phyloP scores from a whole-genome alignment of 2,113 vertebrate genomes.

The Xyrauchen texanus region DNA sequence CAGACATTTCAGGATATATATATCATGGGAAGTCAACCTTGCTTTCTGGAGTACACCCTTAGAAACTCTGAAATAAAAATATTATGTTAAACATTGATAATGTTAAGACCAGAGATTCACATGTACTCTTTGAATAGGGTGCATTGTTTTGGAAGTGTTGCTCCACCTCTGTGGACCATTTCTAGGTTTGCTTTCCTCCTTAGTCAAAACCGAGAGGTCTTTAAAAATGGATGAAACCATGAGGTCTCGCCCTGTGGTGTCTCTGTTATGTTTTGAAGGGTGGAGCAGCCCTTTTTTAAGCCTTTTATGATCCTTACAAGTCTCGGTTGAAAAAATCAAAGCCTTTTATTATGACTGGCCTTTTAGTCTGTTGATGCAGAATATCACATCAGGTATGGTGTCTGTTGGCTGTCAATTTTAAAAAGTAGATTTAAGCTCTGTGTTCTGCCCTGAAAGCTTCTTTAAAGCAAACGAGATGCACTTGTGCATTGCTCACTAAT shows the following conservation, averaged over 20 bases:
- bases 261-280: conserved; percentile 17
- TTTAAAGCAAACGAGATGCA: neutral
- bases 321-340: conserved; percentile 2
- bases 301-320: conserved; percentile 21
- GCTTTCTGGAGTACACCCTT: too few relatives aligned
- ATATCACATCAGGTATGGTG: neutral
- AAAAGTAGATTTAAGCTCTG: neutral
- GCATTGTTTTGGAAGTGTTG: conserved; percentile 28
- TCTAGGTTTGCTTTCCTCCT: conserved; percentile 32
- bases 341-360: conserved; percentile 9
- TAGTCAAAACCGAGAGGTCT: conserved; percentile 39
- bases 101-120: neutral
- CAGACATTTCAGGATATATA: too few relatives aligned
- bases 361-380: conserved; percentile 4
- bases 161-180: conserved; percentile 34
- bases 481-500: neutral
- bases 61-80: neutral
- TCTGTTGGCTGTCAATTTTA: neutral
- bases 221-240: conserved; percentile 42
- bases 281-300: conserved; percentile 9
- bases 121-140: conserved; percentile 14
- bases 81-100: neutral
- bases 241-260: conserved; percentile 22
- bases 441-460: neutral
- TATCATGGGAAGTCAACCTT: too few relatives aligned